Evolutionary conservation across 2,888 invertebrate genomes (phyloP).

Genomic region (Leptopilina myrica): DNA sequence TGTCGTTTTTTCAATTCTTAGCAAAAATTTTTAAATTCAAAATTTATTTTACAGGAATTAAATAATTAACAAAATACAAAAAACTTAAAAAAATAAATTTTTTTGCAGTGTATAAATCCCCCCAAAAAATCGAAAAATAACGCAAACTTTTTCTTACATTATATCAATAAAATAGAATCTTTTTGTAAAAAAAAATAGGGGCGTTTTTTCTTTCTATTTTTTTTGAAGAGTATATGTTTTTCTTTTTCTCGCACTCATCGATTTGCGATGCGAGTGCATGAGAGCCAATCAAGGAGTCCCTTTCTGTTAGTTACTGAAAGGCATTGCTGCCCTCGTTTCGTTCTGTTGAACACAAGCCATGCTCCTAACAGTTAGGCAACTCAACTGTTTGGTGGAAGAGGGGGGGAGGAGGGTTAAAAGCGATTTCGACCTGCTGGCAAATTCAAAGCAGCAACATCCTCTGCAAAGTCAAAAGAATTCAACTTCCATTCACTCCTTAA

Average conservation of each 20-base stretch:
- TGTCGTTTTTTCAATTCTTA: no score
- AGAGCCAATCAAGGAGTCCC: constrained; percentile 35
- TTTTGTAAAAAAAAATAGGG: no score
- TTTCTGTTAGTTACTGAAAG: constrained; percentile 39
- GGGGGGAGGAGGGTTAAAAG: not conserved
- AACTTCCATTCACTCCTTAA: constrained; percentile 26
- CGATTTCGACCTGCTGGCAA: constrained; percentile 31
- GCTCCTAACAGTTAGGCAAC: constrained; percentile 37
- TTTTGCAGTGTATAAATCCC: no score
- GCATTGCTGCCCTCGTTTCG: constrained; percentile 34
- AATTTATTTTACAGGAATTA: no score
- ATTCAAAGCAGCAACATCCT: constrained; percentile 24
- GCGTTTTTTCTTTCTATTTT: not conserved
- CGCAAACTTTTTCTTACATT: not conserved
- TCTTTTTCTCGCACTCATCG: constrained; percentile 23
- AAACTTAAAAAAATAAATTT: no score
- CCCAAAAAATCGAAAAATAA: not conserved
- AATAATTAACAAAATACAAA: no score
- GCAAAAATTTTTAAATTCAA: no score
- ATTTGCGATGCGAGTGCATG: constrained; percentile 29
- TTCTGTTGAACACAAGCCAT: constrained; percentile 23
- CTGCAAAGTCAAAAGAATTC: constrained; percentile 13
- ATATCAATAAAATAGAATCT: not conserved
- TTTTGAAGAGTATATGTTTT: not conserved
- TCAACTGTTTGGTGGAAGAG: not conserved